Evolutionary conservation across 1,140 invertebrate genomes (phyloP).

Genomic region (Solenopsis invicta): DNA sequence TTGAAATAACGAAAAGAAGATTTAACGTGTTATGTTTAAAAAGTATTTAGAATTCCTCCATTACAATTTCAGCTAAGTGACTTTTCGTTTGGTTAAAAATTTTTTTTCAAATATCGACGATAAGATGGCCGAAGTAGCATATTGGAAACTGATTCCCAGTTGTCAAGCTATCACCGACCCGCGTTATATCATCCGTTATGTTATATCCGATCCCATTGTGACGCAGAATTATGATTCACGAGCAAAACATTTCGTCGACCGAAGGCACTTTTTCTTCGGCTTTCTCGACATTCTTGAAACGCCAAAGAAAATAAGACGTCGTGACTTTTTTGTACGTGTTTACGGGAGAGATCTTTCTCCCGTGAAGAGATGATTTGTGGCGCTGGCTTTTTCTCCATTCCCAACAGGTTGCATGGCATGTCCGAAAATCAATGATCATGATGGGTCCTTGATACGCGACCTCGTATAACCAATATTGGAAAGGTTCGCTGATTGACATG

Average conservation of each 20-base stretch:
- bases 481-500: conserved; percentile 4
- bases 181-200: conserved; percentile 44
- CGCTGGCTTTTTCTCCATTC: conserved; percentile 48
- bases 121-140: conserved; percentile 5
- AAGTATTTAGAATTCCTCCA: neutral
- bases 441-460: neutral
- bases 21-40: neutral
- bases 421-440: conserved; percentile 56
- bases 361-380: conserved; percentile 72
- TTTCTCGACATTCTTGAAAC: conserved; percentile 58
- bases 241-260: conserved; percentile 69
- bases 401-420: conserved; percentile 29
- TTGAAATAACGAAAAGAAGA: neutral
- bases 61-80: neutral
- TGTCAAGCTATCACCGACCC: conserved; percentile 41
- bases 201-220: conserved; percentile 51
- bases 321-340: conserved; percentile 21
- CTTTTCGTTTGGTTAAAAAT: neutral
- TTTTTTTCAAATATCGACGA: conserved; percentile 6
- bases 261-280: conserved; percentile 71
- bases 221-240: conserved; percentile 75
- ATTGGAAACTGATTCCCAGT: conserved; percentile 63
- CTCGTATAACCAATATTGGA: neutral
- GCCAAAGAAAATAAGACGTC: conserved; percentile 48
- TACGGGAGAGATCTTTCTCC: conserved; percentile 32